A percentile compares a stretch with the other conserved stretches of the same genome.
phyloP scores from a whole-genome alignment of 2,888 invertebrate genomes.

The Cacoxenus indagator region DNA sequence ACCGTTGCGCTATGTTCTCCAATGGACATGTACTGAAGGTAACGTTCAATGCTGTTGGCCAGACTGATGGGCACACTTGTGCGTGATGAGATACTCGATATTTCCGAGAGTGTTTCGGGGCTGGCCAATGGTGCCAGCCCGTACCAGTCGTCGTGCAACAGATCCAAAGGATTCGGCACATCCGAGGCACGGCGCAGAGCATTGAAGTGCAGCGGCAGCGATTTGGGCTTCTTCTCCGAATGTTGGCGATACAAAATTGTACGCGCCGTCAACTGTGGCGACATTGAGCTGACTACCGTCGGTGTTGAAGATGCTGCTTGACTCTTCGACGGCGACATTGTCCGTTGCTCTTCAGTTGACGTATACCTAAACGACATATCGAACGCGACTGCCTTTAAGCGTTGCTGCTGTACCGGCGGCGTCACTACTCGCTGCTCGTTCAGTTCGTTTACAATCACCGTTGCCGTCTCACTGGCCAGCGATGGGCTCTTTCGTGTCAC shows the following conservation, averaged over 20 bases:
- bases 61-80: constrained; percentile 73
- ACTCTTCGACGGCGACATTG: constrained; percentile 46
- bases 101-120: constrained; percentile 85
- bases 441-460: constrained; percentile 52
- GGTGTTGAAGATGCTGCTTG: constrained; percentile 31
- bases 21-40: constrained; percentile 59
- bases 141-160: constrained; percentile 77
- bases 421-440: not conserved
- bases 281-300: constrained; percentile 21
- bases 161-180: constrained; percentile 69
- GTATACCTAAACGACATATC: constrained; percentile 55
- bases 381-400: constrained; percentile 67
- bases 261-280: constrained; percentile 26
- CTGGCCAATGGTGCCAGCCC: constrained; percentile 84
- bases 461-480: constrained; percentile 66
- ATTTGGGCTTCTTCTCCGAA: constrained; percentile 56
- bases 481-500: constrained; percentile 65
- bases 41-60: constrained; percentile 68
- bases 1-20: constrained; percentile 22
- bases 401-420: constrained; percentile 26
- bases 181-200: constrained; percentile 66
- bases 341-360: constrained; percentile 35
- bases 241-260: constrained; percentile 56
- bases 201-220: constrained; percentile 49
- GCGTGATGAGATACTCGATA: constrained; percentile 82